phyloP scores from a whole-genome alignment of 2,113 vertebrate genomes.

The Corvus cornix region DNA sequence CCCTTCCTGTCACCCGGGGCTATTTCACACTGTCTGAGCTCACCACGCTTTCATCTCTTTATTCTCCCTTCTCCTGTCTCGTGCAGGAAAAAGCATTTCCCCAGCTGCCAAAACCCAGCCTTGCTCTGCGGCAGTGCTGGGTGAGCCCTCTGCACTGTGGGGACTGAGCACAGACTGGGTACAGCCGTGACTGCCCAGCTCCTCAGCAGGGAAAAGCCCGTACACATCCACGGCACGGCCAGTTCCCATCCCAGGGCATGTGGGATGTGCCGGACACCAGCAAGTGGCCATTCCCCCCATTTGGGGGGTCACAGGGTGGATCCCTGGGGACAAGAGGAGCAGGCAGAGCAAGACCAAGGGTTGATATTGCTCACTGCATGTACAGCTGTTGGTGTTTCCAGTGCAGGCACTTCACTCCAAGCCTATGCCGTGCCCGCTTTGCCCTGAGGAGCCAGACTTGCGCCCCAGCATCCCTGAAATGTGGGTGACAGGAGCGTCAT shows the following conservation, averaged over 20 bases:
- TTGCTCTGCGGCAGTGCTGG: not conserved
- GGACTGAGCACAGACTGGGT: accelerated
- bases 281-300: accelerated
- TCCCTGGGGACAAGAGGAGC: not conserved
- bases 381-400: not conserved
- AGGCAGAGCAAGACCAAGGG: not conserved
- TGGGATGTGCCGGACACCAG: accelerated
- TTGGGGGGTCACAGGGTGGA: not conserved
- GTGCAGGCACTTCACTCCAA: not conserved
- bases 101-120: not conserved
- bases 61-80: not conserved
- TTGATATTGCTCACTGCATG: not conserved
- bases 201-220: not conserved
- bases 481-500: not conserved
- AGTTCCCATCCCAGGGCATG: accelerated
- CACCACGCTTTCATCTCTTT: not conserved
- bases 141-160: accelerated
- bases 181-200: accelerated
- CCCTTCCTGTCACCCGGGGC: not conserved
- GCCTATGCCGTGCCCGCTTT: not conserved
- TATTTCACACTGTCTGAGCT: not conserved
- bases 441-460: not conserved
- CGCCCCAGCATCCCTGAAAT: not conserved
- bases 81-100: not conserved
- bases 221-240: accelerated